These are phyloP conservation scores for Merodon equestris DNA, from an alignment of 2,888 invertebrate species.

Conservation along the genomic window DNA sequence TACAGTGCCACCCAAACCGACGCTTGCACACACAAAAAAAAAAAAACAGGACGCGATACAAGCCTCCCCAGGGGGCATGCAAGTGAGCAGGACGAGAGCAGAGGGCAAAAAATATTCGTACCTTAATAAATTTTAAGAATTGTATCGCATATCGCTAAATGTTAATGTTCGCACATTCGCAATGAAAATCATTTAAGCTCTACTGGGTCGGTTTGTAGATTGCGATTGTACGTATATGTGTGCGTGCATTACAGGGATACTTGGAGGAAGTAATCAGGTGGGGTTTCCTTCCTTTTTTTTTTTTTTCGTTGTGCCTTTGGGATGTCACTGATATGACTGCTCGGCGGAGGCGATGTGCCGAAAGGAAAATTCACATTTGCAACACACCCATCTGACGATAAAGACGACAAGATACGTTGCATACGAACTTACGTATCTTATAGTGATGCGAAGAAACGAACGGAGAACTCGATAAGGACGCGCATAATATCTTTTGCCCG, in stretches of 20 bases:
- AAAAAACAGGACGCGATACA: background rate
- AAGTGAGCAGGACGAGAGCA: background rate
- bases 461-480: slow-evolving; percentile 56
- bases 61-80: background rate
- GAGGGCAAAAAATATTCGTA: slow-evolving; percentile 7
- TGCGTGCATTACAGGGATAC: background rate
- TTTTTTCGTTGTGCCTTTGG: slow-evolving; percentile 30
- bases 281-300: slow-evolving; percentile 20
- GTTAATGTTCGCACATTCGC: slow-evolving; percentile 58
- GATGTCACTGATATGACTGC: slow-evolving; percentile 16
- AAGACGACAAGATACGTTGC: slow-evolving; percentile 6
- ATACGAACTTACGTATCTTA: slow-evolving; percentile 38
- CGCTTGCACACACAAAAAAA: slow-evolving; percentile 11
- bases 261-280: slow-evolving; percentile 12
- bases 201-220: background rate
- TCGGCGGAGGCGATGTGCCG: background rate
- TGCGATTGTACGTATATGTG: too few relatives aligned
- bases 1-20: too few relatives aligned
- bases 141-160: slow-evolving; percentile 45
- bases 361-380: slow-evolving; percentile 58
- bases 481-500: slow-evolving; percentile 56
- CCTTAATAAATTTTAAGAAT: slow-evolving; percentile 57
- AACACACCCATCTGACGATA: slow-evolving; percentile 16
- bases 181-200: slow-evolving; percentile 50
- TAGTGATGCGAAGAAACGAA: slow-evolving; percentile 38